Evolutionary conservation across 2,113 vertebrate species (phyloP), one percentile per base, ranked within the genome.

Genomic region (Scortum barcoo): DNA sequence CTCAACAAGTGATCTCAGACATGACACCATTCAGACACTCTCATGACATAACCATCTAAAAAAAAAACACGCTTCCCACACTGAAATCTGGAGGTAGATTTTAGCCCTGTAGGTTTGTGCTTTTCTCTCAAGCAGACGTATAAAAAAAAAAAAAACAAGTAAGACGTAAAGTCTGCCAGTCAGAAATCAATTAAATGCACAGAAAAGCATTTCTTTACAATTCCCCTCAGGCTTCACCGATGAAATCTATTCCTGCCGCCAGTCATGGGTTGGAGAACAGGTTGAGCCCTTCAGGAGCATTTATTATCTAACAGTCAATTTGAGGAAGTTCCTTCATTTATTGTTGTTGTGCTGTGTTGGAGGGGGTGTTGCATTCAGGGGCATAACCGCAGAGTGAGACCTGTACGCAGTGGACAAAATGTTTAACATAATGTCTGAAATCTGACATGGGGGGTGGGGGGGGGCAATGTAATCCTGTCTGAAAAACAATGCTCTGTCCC

Each of bases 381-480:
- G 4, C 44, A 44, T 46, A 53, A 68, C 56, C 70, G 76, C 71
- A 76, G 72, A 73, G 74, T 10, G 68, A 74, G 77, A 78, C 62
- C 58, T 69, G 61, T 69, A 60, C 72, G 66, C 77, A 73, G 36
- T 22, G 22, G 58, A n/a, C 78, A 71, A 89, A 86, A 87, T 81
- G 70, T 62, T 88, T 54, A 78, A 82, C 86, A 89, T 86, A 76
- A 81, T 50, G 81, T 90, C 87, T 89, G 89, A 90, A 91, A 87
- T 87, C 81, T 88, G 85, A 90, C 83, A 86, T 81, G 62, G 33
- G 69, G 84, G 82, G 85, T 89, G 92, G 62, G 33, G 69, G 84
- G 82, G 85, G 90, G 92, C 90, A 86, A 86, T 88, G 90, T 91
- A 86, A 93, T 93, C 89, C 88, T 89, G 88, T 90, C 89, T 90